A percentile compares a stretch with the other conserved stretches of the same genome.
These are phyloP conservation scores for Auanema sp. DNA, from an alignment of 2,888 invertebrate genomes.

Conservation along the genomic window DNA sequence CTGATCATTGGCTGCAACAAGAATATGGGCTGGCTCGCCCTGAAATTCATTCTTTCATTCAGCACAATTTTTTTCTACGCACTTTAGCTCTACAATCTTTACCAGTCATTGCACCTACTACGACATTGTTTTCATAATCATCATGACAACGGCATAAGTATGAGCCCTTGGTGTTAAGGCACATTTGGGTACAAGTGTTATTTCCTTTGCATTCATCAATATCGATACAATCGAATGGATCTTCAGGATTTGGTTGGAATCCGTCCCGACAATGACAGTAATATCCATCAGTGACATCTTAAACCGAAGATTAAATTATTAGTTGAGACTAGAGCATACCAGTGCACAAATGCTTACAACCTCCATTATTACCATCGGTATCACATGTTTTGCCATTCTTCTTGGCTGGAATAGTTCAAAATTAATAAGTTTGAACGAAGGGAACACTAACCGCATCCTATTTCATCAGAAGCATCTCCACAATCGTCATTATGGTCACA, in stretches of 20 bases:
- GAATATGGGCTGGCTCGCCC: constrained; percentile 41
- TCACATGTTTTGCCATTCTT: constrained; percentile 53
- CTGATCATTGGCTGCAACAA: constrained; percentile 57
- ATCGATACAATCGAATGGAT: constrained; percentile 65
- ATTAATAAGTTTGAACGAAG: background rate
- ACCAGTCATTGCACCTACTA: constrained; percentile 63
- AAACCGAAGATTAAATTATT: background rate
- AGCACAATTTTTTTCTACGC: background rate
- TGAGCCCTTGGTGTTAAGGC: constrained; percentile 86
- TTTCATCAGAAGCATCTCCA: constrained; percentile 78
- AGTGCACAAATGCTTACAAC: constrained; percentile 92
- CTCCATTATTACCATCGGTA: constrained; percentile 77
- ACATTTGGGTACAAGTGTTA: constrained; percentile 88
- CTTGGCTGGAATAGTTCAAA: constrained; percentile 43
- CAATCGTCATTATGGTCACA: constrained; percentile 63
- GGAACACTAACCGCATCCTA: constrained; percentile 77
- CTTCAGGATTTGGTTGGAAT: constrained; percentile 73
- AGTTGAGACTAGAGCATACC: constrained; percentile 72
- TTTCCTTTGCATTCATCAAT: constrained; percentile 68
- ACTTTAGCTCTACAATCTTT: constrained; percentile 63
- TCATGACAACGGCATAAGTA: constrained; percentile 81
- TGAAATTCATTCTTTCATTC: background rate
- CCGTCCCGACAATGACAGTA: constrained; percentile 71
- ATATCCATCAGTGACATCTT: constrained; percentile 37
- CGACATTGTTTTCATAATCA: constrained; percentile 63